Evolutionary conservation across 1,140 invertebrate species (phyloP).

Genomic region (Pomacea maculata): DNA sequence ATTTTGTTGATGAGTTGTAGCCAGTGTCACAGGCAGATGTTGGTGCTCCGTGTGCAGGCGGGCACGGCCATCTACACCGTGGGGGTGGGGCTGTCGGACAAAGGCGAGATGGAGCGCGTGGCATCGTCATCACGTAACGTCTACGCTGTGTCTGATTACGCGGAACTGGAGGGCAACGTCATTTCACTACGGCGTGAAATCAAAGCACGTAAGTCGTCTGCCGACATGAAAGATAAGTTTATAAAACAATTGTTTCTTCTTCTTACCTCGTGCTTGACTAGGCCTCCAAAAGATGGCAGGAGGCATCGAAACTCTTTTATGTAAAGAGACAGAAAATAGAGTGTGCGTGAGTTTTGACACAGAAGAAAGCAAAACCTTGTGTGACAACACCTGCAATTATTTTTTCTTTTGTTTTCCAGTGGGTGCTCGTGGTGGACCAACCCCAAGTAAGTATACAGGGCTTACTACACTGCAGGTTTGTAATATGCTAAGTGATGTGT

Average conservation of each 20-base stretch:
- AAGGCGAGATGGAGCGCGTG: conserved; percentile 37
- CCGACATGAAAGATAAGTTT: too few relatives aligned
- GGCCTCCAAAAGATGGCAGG: background rate
- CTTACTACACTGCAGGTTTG: too few relatives aligned
- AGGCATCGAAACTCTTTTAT: background rate
- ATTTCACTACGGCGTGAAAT: conserved; percentile 38
- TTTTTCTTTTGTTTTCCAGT: background rate
- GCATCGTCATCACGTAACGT: conserved; percentile 30
- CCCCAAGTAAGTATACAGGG: background rate
- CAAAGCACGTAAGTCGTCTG: conserved; percentile 40
- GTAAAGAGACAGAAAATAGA: too few relatives aligned
- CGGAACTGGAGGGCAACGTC: conserved; percentile 33
- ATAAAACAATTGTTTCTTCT: background rate
- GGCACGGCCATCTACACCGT: conserved; percentile 42
- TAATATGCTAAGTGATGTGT: background rate
- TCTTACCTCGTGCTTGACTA: background rate
- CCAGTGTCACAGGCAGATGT: too few relatives aligned
- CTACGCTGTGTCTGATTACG: conserved; percentile 37
- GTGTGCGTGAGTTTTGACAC: too few relatives aligned
- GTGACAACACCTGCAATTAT: too few relatives aligned
- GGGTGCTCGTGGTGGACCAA: background rate
- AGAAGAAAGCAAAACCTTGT: too few relatives aligned
- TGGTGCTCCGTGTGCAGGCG: conserved; percentile 22
- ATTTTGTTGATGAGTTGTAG: too few relatives aligned
- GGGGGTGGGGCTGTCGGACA: conserved; percentile 39